Conservation (phyloP, 2,888 invertebrate species). For the Dicyrtomina minuta region DNA sequence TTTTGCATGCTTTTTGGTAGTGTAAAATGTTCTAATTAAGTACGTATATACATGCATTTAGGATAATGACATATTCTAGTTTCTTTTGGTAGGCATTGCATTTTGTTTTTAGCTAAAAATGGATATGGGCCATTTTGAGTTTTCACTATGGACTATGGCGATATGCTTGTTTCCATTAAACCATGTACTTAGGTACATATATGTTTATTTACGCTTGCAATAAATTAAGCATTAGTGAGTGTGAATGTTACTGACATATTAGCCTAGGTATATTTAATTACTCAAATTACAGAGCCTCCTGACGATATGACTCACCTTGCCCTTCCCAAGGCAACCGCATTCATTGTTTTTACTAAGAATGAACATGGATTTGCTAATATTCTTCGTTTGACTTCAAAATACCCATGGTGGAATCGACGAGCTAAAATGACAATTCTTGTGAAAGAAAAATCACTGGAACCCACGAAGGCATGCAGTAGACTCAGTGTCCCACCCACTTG, state of each 20-base stretch:
- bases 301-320: conserved; percentile 43
- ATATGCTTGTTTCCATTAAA: too few species aligned
- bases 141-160: too few species aligned
- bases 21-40: too few species aligned
- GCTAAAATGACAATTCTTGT: conserved; percentile 43
- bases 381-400: conserved; percentile 28
- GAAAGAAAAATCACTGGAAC: conserved; percentile 43
- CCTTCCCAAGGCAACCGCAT: conserved; percentile 48
- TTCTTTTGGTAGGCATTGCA: too few species aligned
- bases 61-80: too few species aligned
- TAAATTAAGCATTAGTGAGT: too few species aligned
- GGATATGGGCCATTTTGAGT: too few species aligned
- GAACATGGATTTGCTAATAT: conserved; percentile 47
- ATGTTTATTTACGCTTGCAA: too few species aligned
- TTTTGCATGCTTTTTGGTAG: too few species aligned
- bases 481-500: too few species aligned
- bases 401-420: conserved; percentile 44
- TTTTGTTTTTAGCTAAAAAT: too few species aligned
- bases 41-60: not conserved
- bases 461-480: conserved; percentile 43
- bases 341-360: conserved; percentile 48
- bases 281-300: not conserved
- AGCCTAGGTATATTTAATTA: not conserved
- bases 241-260: too few species aligned
- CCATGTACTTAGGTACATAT: not conserved